phyloP scores from a whole-genome alignment of 1,140 invertebrate genomes.

The Phymorhynchus buccinoides region DNA sequence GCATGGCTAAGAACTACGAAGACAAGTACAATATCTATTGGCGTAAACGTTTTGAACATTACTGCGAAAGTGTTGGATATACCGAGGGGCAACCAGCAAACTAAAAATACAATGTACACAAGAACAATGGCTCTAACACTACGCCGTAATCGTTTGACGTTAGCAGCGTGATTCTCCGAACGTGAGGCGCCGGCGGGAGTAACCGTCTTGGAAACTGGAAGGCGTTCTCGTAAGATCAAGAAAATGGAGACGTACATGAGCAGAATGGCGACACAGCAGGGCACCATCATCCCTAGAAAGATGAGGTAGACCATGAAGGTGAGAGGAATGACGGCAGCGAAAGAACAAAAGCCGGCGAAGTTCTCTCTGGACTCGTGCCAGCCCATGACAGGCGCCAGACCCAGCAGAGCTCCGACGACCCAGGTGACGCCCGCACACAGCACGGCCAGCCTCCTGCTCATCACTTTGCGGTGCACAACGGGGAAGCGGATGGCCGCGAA shows the following conservation, averaged over 20 bases:
- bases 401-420: constrained; percentile 61
- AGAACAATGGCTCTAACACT: no score
- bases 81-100: constrained; percentile 69
- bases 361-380: constrained; percentile 59
- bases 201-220: constrained; percentile 47
- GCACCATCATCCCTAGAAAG: constrained; percentile 66
- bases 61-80: constrained; percentile 61
- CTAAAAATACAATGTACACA: constrained; percentile 62
- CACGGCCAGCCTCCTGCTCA: constrained; percentile 56
- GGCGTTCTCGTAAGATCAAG: constrained; percentile 65
- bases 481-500: constrained; percentile 66
- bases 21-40: constrained; percentile 67
- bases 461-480: constrained; percentile 60
- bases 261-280: constrained; percentile 65
- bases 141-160: no score
- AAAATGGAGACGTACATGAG: constrained; percentile 68
- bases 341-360: constrained; percentile 54
- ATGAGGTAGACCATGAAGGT: constrained; percentile 71
- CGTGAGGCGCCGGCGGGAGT: constrained; percentile 68
- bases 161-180: no score
- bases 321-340: constrained; percentile 66
- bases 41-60: constrained; percentile 40
- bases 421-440: constrained; percentile 55
- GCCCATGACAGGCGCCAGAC: constrained; percentile 66
- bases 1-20: constrained; percentile 80